These are phyloP conservation scores for Bombylius major DNA, from an alignment of 2,888 invertebrate species.

Conservation along the genomic window DNA sequence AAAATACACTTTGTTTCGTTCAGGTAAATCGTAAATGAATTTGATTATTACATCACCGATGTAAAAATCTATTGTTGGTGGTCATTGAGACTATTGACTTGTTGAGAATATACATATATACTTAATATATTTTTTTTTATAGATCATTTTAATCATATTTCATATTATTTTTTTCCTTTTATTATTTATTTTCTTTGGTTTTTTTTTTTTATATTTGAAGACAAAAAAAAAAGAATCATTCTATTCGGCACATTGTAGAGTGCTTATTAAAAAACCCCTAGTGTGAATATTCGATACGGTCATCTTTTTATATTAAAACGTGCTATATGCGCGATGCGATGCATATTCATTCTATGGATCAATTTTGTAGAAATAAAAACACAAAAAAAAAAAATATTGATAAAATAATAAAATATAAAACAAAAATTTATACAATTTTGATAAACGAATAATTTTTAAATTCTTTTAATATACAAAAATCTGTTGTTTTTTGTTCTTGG, in stretches of 20 bases:
- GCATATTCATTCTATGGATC: no score
- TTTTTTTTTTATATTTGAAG: neutral
- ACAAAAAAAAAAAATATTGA: no score
- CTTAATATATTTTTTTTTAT: no score
- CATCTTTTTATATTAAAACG: neutral
- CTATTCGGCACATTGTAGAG: no score
- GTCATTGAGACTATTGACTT: conserved; percentile 3
- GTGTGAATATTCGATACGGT: neutral
- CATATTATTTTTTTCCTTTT: neutral
- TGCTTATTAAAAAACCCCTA: neutral
- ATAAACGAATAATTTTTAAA: neutral
- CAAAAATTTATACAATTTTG: neutral
- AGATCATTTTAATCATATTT: no score
- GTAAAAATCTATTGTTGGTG: conserved; percentile 12
- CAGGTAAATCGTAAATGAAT: conserved; percentile 1
- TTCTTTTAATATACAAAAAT: neutral
- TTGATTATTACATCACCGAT: conserved; percentile 10
- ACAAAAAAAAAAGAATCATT: neutral
- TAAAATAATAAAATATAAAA: no score
- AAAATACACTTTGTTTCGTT: neutral
- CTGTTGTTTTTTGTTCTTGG: no score
- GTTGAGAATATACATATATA: neutral
- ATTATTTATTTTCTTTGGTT: no score
- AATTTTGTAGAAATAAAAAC: no score
- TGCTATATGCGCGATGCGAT: no score